Evolutionary conservation across 2,113 vertebrate species (phyloP).

Genomic region (Empidonax traillii): DNA sequence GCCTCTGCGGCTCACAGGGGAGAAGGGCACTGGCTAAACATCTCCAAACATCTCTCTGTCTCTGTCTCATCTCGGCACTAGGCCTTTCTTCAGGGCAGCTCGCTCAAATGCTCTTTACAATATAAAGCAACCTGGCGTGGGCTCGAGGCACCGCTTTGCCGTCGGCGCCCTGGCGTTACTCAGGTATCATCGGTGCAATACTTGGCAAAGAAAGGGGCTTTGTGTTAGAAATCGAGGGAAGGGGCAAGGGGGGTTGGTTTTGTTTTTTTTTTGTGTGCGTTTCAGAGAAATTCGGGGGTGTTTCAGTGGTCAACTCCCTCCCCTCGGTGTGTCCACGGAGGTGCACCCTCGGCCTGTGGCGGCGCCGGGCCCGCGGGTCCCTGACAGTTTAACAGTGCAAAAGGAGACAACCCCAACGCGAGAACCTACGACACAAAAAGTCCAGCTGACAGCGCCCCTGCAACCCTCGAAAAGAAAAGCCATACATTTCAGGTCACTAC

Average conservation of each 20-base stretch:
- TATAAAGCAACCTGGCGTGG: constrained; percentile 73
- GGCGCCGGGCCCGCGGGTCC: constrained; percentile 40
- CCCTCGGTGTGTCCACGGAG: constrained; percentile 67
- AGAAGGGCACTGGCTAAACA: constrained; percentile 93
- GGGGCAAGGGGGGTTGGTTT: too few species aligned
- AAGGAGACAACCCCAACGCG: constrained; percentile 67
- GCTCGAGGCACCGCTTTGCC: constrained; percentile 70
- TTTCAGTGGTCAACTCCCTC: constrained; percentile 41
- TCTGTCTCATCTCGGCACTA: constrained; percentile 83
- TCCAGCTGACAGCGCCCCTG: constrained; percentile 65
- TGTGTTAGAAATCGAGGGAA: not conserved
- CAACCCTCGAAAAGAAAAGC: constrained; percentile 63
- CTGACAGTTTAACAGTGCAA: constrained; percentile 69
- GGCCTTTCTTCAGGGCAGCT: constrained; percentile 84
- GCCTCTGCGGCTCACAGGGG: constrained; percentile 91
- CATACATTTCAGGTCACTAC: constrained; percentile 70
- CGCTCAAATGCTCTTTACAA: constrained; percentile 75
- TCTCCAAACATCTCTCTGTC: constrained; percentile 81
- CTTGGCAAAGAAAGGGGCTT: constrained; percentile 40
- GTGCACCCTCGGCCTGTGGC: constrained; percentile 76
- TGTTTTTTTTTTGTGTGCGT: too few species aligned
- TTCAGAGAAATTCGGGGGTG: not conserved
- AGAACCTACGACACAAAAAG: constrained; percentile 66
- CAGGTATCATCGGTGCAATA: constrained; percentile 81
- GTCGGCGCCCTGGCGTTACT: constrained; percentile 56